Conservation (phyloP, 2,113 vertebrate genomes). For the Glareola pratincola region DNA sequence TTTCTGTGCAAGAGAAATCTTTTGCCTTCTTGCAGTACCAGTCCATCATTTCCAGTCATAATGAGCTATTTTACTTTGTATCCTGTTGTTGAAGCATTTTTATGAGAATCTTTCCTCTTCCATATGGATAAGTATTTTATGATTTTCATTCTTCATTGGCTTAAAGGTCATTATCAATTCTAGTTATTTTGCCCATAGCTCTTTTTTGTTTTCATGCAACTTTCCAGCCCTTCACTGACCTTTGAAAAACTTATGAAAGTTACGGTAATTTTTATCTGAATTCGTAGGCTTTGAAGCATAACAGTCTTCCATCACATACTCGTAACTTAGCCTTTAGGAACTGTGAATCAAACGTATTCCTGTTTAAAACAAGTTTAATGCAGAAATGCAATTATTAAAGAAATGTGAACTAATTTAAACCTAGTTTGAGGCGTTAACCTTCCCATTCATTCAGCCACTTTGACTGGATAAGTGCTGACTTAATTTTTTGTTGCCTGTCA, state of each 20-base stretch:
- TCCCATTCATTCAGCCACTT: constrained; percentile 25
- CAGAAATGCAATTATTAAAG: constrained; percentile 54
- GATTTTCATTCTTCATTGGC: constrained; percentile 61
- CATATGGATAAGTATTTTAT: constrained; percentile 5
- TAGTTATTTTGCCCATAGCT: constrained; percentile 42
- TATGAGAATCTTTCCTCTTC: constrained; percentile 9
- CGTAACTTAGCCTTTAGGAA: constrained; percentile 46
- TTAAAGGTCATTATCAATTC: constrained; percentile 71
- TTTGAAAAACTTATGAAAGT: constrained; percentile 66
- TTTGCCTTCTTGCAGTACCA: background rate
- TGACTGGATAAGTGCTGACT: constrained; percentile 26
- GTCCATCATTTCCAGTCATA: background rate
- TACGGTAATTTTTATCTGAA: constrained; percentile 57
- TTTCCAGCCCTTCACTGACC: constrained; percentile 54
- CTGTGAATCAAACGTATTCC: constrained; percentile 41
- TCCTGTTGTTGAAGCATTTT: constrained; percentile 10
- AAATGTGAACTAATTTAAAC: constrained; percentile 58
- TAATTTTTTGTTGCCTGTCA: constrained; percentile 40
- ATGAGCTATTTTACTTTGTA: constrained; percentile 12
- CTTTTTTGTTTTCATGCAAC: constrained; percentile 41
- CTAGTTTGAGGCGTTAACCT: constrained; percentile 45
- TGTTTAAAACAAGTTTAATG: constrained; percentile 54
- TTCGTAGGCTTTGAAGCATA: constrained; percentile 45
- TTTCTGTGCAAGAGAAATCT: background rate
- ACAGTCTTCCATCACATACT: constrained; percentile 22